Evolutionary conservation across 2,888 invertebrate species (phyloP).

Genomic region (Polymixis flavicincta): DNA sequence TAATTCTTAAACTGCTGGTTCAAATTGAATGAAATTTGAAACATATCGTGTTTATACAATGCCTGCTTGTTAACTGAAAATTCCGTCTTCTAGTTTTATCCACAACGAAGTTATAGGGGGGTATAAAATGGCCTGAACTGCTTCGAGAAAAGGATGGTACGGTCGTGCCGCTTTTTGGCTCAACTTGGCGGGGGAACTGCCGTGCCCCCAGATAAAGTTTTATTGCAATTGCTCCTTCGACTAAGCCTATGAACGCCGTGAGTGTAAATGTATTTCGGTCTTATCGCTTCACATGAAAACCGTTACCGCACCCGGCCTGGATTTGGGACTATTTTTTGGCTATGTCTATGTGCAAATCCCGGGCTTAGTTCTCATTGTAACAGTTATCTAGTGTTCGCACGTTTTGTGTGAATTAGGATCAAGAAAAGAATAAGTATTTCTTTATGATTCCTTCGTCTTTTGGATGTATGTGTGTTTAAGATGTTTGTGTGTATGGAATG

Average conservation of each 20-base stretch:
- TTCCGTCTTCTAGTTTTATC: too few relatives aligned
- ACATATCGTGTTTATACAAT: too few relatives aligned
- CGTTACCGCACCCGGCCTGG: neutral
- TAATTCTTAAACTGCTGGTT: too few relatives aligned
- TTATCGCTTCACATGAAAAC: slow-evolving; percentile 12
- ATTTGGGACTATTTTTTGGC: neutral
- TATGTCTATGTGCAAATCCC: slow-evolving; percentile 4
- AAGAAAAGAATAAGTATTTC: neutral
- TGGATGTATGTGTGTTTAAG: neutral
- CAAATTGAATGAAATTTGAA: too few relatives aligned
- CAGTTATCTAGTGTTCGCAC: slow-evolving; percentile 11
- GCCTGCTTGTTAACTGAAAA: too few relatives aligned
- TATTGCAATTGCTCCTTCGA: neutral
- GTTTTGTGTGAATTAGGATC: neutral
- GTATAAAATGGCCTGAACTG: too few relatives aligned
- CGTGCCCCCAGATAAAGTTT: slow-evolving; percentile 21
- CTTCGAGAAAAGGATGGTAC: too few relatives aligned
- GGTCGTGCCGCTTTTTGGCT: too few relatives aligned
- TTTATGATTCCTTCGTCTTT: too few relatives aligned
- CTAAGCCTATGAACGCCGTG: neutral
- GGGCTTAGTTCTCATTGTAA: slow-evolving; percentile 25
- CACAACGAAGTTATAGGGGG: too few relatives aligned
- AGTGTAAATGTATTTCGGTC: slow-evolving; percentile 19
- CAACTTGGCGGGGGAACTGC: too few relatives aligned
- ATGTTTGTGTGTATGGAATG: too few relatives aligned